These are phyloP conservation scores for Erithacus rubecula DNA, from an alignment of 2,797 vertebrate species.

Conservation along the genomic window DNA sequence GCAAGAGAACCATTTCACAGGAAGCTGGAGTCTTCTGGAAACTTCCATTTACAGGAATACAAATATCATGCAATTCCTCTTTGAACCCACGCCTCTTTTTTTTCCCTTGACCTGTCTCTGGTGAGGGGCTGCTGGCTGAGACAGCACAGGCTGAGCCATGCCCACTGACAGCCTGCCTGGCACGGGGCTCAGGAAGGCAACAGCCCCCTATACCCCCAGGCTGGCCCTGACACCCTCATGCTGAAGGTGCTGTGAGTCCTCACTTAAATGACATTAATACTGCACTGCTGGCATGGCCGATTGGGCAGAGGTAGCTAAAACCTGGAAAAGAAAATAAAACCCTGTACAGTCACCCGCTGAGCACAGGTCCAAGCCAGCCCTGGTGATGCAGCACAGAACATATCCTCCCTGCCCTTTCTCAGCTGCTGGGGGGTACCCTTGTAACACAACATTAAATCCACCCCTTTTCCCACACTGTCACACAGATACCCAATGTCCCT, in stretches of 20 bases:
- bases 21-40: conserved; percentile 20
- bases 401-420: neutral
- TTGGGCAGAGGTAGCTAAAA: neutral
- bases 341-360: accelerated
- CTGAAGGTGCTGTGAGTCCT: neutral
- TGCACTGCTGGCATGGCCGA: neutral
- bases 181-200: accelerated
- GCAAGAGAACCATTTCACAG: neutral
- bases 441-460: accelerated
- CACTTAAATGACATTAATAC: neutral
- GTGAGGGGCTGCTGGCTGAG: neutral
- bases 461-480: neutral
- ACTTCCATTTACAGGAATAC: neutral
- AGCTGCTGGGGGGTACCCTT: neutral
- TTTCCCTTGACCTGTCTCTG: neutral
- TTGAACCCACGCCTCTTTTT: neutral
- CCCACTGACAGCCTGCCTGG: accelerated
- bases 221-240: neutral
- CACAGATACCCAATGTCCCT: neutral
- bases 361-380: neutral
- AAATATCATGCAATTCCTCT: neutral
- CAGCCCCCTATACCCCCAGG: accelerated
- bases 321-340: neutral
- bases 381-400: neutral
- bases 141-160: accelerated